Conservation (phyloP, 1,140 invertebrate species). For the Tetragonula clypearis region DNA sequence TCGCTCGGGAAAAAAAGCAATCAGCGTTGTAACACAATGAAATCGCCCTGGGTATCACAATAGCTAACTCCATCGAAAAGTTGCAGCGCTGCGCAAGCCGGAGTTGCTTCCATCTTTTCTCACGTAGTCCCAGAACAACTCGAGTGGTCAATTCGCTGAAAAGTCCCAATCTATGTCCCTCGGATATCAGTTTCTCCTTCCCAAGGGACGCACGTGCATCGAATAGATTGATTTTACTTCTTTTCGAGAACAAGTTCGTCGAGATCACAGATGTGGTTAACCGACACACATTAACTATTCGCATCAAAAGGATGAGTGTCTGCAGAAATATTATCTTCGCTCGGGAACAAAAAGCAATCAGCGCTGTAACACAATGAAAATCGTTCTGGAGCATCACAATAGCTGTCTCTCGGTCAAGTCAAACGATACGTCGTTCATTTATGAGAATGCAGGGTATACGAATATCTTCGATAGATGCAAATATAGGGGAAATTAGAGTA, state of each 20-base stretch:
- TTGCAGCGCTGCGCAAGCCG: neutral
- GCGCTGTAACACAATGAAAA: neutral
- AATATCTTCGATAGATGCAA: no score
- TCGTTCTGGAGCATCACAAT: neutral
- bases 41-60: neutral
- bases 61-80: neutral
- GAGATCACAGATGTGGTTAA: slow-evolving; percentile 22
- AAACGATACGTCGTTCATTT: neutral
- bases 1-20: neutral
- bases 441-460: no score
- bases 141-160: slow-evolving; percentile 55
- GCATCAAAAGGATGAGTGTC: neutral
- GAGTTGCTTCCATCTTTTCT: slow-evolving; percentile 34
- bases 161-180: slow-evolving; percentile 36
- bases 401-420: neutral
- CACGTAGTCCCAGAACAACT: slow-evolving; percentile 35
- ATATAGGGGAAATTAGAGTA: no score
- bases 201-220: slow-evolving; percentile 25
- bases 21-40: neutral
- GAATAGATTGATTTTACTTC: slow-evolving; percentile 60
- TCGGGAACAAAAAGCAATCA: neutral
- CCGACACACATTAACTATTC: slow-evolving; percentile 51
- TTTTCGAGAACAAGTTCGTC: slow-evolving; percentile 16
- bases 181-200: slow-evolving; percentile 45
- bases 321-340: neutral